Evolutionary conservation across 2,888 invertebrate species (phyloP).

Genomic region (Hypolimnas misippus): DNA sequence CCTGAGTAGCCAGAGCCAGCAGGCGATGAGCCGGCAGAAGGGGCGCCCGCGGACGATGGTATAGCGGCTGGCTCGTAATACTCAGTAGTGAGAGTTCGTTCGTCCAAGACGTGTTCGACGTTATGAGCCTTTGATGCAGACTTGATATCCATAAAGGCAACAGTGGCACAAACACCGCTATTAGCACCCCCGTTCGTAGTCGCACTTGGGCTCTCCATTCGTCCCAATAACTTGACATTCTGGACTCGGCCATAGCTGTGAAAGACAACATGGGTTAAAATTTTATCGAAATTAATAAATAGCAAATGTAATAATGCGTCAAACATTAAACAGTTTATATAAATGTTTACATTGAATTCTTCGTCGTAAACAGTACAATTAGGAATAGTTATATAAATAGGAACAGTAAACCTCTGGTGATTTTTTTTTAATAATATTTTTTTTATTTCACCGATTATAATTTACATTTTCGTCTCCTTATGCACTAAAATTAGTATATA

Average conservation of each 20-base stretch:
- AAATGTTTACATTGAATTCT: no score
- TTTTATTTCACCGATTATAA: no score
- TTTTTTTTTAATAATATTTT: no score
- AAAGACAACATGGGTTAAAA: conserved; percentile 54
- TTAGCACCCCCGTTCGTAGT: conserved; percentile 80
- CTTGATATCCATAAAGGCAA: conserved; percentile 98
- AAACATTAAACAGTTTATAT: neutral
- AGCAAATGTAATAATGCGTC: neutral
- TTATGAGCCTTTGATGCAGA: conserved; percentile 97
- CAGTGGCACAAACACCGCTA: conserved; percentile 92
- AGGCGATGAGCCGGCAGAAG: conserved; percentile 81
- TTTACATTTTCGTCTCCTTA: no score
- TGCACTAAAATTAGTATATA: no score
- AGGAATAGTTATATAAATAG: no score
- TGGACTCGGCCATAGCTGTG: conserved; percentile 98
- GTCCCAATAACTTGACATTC: conserved; percentile 95
- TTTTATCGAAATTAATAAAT: conserved; percentile 13
- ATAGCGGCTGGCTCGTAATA: conserved; percentile 94
- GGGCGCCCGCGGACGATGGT: conserved; percentile 84
- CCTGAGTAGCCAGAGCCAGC: conserved; percentile 86
- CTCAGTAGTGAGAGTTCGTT: conserved; percentile 93
- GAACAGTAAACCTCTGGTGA: no score
- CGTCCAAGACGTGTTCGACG: conserved; percentile 94
- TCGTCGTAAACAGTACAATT: no score
- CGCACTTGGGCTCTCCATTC: conserved; percentile 81